phyloP scores from a whole-genome alignment of 2,113 vertebrate species.

The Sebastes fasciatus region DNA sequence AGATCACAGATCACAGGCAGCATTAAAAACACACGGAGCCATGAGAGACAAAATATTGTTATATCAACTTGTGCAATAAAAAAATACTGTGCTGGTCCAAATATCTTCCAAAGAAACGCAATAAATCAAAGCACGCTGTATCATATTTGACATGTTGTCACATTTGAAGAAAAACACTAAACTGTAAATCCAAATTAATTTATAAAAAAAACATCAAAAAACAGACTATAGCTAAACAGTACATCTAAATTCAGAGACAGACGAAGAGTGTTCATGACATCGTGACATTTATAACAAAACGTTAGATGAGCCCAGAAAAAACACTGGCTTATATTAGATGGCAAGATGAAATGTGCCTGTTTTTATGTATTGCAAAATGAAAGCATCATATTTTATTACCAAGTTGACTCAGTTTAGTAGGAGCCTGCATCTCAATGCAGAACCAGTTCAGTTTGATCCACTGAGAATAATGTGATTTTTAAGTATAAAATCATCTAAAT shows the following conservation, averaged over 20 bases:
- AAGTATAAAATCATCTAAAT: background rate
- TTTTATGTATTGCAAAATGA: no score
- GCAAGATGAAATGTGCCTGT: no score
- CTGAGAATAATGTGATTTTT: background rate
- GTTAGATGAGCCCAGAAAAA: background rate
- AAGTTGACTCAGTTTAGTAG: no score
- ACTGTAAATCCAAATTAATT: background rate
- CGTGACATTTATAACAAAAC: background rate
- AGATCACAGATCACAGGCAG: slow-evolving; percentile 48
- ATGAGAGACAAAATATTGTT: slow-evolving; percentile 9
- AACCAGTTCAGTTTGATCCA: no score
- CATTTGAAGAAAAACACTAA: background rate
- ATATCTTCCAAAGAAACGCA: background rate
- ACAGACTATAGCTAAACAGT: background rate
- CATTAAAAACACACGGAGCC: slow-evolving; percentile 29
- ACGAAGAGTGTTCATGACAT: background rate
- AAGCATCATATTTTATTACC: no score
- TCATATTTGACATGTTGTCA: background rate
- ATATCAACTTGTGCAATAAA: background rate
- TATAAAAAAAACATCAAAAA: background rate
- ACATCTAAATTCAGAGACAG: background rate
- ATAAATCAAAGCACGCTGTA: background rate
- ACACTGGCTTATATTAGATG: background rate
- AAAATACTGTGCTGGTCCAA: background rate
- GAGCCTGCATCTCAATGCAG: background rate